Evolutionary conservation across 2,888 invertebrate genomes (phyloP).

Genomic region (Drosophila robusta): DNA sequence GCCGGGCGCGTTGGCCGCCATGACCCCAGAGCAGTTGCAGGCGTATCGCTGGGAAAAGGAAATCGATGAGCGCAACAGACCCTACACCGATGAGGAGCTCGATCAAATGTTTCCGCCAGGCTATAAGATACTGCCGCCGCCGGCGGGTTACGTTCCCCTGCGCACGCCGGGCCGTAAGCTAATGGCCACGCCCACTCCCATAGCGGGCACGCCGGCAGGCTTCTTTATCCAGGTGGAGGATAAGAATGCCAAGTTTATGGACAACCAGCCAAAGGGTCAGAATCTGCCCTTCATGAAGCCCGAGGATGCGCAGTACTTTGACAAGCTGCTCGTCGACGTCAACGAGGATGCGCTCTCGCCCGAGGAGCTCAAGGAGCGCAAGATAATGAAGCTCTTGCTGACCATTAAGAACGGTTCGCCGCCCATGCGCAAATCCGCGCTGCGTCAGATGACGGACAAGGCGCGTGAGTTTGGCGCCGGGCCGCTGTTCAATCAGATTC

Average conservation of each 20-base stretch:
- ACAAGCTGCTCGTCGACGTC: slow-evolving; percentile 98
- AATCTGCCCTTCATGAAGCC: slow-evolving; percentile 99
- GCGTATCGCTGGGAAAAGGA: slow-evolving; percentile 99
- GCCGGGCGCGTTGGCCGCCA: slow-evolving; percentile 97
- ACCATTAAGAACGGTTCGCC: slow-evolving; percentile 99
- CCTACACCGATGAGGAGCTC: slow-evolving; percentile 98
- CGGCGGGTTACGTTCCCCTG: slow-evolving; percentile 97
- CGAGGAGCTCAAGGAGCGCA: slow-evolving; percentile 98
- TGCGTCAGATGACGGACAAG: slow-evolving; percentile 99
- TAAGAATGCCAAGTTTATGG: slow-evolving; percentile 93
- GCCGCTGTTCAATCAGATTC: slow-evolving; percentile 98
- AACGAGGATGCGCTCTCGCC: slow-evolving; percentile 98
- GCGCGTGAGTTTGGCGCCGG: slow-evolving; percentile 99
- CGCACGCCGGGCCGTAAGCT: slow-evolving; percentile 98
- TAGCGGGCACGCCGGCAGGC: slow-evolving; percentile 95
- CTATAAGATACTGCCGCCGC: slow-evolving; percentile 98
- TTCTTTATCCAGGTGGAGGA: slow-evolving; percentile 98
- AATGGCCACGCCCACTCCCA: slow-evolving; percentile 99
- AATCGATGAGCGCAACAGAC: slow-evolving; percentile 98
- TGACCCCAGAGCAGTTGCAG: slow-evolving; percentile 99
- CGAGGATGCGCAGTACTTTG: slow-evolving; percentile 99
- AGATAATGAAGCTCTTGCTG: slow-evolving; percentile 98
- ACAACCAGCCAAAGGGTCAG: slow-evolving; percentile 97
- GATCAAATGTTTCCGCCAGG: slow-evolving; percentile 99
- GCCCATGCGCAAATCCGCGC: slow-evolving; percentile 99